phyloP scores from a whole-genome alignment of 2,113 vertebrate species.

The Sturnira hondurensis region DNA sequence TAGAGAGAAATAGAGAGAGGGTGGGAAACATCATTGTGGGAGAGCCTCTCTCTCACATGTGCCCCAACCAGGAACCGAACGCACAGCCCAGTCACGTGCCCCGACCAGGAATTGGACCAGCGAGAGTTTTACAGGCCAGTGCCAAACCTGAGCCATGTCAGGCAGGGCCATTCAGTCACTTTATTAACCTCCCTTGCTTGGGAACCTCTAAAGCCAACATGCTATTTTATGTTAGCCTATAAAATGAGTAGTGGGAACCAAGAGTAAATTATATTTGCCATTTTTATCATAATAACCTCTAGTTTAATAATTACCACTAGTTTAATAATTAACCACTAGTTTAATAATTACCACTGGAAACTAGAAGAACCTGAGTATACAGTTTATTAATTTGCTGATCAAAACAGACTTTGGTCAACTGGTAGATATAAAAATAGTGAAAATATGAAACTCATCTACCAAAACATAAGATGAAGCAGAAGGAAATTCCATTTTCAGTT shows the following conservation, averaged over 20 bases:
- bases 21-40: no score
- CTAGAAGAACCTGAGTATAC: background rate
- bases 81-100: no score
- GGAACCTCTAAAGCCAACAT: background rate
- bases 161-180: background rate
- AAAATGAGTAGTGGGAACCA: background rate
- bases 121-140: no score
- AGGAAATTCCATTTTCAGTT: background rate
- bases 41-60: no score
- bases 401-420: background rate
- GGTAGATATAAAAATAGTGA: background rate
- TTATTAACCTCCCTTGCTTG: background rate
- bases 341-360: background rate
- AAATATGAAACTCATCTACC: background rate
- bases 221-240: background rate
- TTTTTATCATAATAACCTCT: slow-evolving; percentile 3
- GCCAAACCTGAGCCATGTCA: no score
- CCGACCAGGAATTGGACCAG: no score
- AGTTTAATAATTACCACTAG: background rate
- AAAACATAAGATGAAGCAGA: background rate
- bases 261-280: background rate
- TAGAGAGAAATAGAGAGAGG: no score
- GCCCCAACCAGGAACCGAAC: no score
- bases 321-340: background rate
- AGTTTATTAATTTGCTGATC: background rate